Conservation (phyloP, 2,113 vertebrate genomes). For the Podarcis cretensis region DNA sequence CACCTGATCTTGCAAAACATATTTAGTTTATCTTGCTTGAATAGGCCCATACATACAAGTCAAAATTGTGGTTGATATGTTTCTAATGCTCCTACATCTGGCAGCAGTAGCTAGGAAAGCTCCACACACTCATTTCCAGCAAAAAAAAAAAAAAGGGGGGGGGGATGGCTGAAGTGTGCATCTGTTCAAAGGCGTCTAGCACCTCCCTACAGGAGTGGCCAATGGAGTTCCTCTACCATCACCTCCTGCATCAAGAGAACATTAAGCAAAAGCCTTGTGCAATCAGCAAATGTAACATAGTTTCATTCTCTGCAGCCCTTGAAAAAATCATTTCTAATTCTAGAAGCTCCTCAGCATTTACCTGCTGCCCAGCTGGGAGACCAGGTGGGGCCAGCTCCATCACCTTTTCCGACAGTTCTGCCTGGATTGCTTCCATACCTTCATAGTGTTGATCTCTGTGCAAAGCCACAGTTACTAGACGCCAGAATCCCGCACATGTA, state of each 20-base stretch:
- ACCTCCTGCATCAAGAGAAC: not conserved
- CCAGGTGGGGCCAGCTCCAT: slow-evolving; percentile 92
- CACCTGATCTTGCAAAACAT: not conserved
- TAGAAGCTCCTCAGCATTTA: slow-evolving; percentile 54
- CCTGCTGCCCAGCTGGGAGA: slow-evolving; percentile 90
- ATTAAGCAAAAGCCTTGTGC: not conserved
- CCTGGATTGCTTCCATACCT: slow-evolving; percentile 90
- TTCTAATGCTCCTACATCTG: not conserved
- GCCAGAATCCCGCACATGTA: slow-evolving; percentile 84
- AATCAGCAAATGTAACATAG: not conserved
- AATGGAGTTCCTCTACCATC: not conserved
- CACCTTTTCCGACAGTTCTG: slow-evolving; percentile 90
- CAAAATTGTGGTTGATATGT: not conserved
- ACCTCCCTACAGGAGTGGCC: not conserved
- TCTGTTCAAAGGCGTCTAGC: not conserved
- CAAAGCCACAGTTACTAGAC: slow-evolving; percentile 87
- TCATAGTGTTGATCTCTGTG: slow-evolving; percentile 92
- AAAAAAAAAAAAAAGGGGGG: too few relatives aligned
- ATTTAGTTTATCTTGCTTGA: not conserved
- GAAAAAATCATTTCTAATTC: not conserved
- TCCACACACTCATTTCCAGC: not conserved
- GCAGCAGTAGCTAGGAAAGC: not conserved
- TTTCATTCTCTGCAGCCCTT: not conserved
- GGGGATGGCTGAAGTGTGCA: not conserved
- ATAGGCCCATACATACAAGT: not conserved